phyloP scores from a whole-genome alignment of 2,797 vertebrate species.

The Synanceia verrucosa region DNA sequence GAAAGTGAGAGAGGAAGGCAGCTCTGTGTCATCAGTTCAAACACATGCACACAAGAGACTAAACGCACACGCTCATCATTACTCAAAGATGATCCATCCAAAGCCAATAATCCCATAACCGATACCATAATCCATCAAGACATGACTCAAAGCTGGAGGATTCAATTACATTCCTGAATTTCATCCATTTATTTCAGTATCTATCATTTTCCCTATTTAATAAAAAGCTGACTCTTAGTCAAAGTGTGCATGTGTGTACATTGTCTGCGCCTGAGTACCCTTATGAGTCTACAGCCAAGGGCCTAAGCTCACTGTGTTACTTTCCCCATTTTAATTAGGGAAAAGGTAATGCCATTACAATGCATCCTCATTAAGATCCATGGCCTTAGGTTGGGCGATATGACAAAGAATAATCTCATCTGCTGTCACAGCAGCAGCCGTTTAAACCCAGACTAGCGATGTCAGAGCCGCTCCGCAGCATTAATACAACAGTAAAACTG shows the following conservation, averaged over 20 bases:
- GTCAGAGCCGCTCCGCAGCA: constrained; percentile 21
- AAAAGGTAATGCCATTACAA: constrained; percentile 60
- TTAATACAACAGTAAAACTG: constrained; percentile 44
- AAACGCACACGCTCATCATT: neutral
- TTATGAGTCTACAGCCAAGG: constrained; percentile 42
- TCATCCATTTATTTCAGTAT: constrained; percentile 40
- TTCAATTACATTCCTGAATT: constrained; percentile 40
- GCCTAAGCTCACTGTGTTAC: constrained; percentile 52
- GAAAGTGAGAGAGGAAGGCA: constrained; percentile 22
- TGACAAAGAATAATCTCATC: constrained; percentile 54
- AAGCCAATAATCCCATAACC: constrained; percentile 25
- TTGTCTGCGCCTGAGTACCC: constrained; percentile 8
- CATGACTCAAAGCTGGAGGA: constrained; percentile 18
- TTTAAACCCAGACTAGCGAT: constrained; percentile 35
- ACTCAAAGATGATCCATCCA: constrained; percentile 18
- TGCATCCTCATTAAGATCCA: constrained; percentile 52
- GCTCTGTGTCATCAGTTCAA: constrained; percentile 19
- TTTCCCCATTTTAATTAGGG: constrained; percentile 65
- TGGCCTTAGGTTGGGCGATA: constrained; percentile 57
- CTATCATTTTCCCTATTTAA: constrained; percentile 22
- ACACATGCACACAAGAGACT: neutral
- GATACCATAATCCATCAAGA: constrained; percentile 30
- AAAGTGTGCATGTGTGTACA: constrained; percentile 10
- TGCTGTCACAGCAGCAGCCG: constrained; percentile 8
- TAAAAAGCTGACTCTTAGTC: constrained; percentile 22